A percentile compares a stretch with the other conserved stretches of the same genome.
Evolutionary conservation across 1,140 invertebrate species (phyloP).

Genomic region (Branchinecta lynchi): DNA sequence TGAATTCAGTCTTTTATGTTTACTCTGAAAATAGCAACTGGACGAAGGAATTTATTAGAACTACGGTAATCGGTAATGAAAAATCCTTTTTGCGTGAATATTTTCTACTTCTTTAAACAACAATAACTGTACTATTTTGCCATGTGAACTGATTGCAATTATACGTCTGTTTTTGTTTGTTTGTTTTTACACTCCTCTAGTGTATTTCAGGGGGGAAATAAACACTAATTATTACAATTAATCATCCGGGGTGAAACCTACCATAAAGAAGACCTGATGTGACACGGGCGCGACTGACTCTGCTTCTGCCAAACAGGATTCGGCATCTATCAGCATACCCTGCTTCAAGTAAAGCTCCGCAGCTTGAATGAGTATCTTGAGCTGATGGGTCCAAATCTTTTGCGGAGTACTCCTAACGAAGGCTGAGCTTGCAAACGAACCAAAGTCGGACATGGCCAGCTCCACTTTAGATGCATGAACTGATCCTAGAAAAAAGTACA

Average conservation of each 20-base stretch:
- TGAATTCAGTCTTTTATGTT: no score
- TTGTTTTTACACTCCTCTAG: no score
- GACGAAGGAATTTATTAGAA: no score
- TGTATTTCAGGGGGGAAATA: no score
- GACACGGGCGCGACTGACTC: not conserved
- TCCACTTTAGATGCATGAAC: constrained; percentile 2
- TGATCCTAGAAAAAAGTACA: not conserved
- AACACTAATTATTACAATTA: no score
- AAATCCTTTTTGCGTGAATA: no score
- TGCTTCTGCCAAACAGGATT: not conserved
- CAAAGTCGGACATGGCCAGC: constrained; percentile 5
- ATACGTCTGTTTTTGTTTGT: no score
- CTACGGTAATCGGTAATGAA: no score
- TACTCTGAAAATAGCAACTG: no score
- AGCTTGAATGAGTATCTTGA: not conserved
- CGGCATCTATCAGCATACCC: not conserved
- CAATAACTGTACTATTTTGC: no score
- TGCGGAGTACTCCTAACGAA: not conserved
- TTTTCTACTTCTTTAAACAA: no score
- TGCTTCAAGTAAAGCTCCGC: not conserved
- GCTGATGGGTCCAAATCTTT: not conserved
- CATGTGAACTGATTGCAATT: no score
- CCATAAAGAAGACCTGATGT: not conserved
- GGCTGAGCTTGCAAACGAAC: not conserved
- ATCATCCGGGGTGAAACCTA: not conserved